These are phyloP conservation scores for Cuniculus paca DNA, from an alignment of 2,797 vertebrate genomes.

Conservation along the genomic window DNA sequence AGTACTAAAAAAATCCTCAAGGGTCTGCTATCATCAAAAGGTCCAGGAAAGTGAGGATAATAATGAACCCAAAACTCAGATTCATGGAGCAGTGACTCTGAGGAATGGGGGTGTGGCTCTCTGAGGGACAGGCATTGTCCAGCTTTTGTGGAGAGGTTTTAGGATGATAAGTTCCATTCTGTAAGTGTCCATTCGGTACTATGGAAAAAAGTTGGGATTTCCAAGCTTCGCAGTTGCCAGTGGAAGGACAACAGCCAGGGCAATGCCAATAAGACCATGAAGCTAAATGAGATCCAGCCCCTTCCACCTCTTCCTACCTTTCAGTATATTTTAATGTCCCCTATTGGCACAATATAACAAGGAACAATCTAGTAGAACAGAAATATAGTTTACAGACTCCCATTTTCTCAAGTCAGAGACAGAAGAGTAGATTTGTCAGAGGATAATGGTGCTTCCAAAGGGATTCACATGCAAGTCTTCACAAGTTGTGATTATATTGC, in stretches of 20 bases:
- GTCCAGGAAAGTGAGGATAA: not conserved
- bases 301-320: not conserved
- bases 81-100: not conserved
- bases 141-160: not conserved
- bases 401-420: not conserved
- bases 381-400: not conserved
- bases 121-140: not conserved
- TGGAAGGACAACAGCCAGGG: not conserved
- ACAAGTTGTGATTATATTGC: not conserved
- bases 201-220: not conserved
- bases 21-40: not conserved
- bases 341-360: constrained; percentile 38
- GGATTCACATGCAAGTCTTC: not conserved
- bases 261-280: not conserved
- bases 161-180: not conserved
- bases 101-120: not conserved
- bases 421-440: not conserved
- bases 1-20: constrained; percentile 5
- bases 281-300: not conserved
- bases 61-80: constrained; percentile 7
- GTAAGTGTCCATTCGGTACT: not conserved
- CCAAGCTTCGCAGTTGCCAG: not conserved
- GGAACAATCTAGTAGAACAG: not conserved
- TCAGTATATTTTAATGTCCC: not conserved
- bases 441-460: not conserved